phyloP scores from a whole-genome alignment of 1,140 invertebrate species.

The Colletes latitarsis region DNA sequence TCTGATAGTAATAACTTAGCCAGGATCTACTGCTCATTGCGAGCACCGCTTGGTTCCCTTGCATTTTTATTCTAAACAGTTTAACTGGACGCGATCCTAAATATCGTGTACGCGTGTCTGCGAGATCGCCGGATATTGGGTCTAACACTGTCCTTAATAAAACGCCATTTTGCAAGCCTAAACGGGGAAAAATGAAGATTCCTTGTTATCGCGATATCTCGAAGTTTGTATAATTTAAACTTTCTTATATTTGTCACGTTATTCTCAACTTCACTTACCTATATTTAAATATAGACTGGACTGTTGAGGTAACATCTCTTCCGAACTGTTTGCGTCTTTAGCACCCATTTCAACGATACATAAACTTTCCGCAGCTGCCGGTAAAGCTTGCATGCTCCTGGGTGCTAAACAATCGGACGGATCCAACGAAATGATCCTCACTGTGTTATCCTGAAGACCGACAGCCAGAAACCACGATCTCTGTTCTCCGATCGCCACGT shows the following conservation, averaged over 20 bases:
- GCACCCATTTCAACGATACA: slow-evolving; percentile 95
- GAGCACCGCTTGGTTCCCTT: slow-evolving; percentile 97
- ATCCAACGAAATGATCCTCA: slow-evolving; percentile 98
- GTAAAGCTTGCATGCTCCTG: slow-evolving; percentile 98
- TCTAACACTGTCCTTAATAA: slow-evolving; percentile 97
- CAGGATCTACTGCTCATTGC: slow-evolving; percentile 99
- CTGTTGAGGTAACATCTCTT: slow-evolving; percentile 81
- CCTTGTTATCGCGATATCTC: too few relatives aligned
- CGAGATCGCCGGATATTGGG: slow-evolving; percentile 97
- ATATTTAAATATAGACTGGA: slow-evolving; percentile 97
- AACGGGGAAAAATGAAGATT: slow-evolving; percentile 3
- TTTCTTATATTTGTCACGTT: too few relatives aligned
- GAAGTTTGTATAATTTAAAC: too few relatives aligned
- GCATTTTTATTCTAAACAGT: slow-evolving; percentile 96
- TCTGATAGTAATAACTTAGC: slow-evolving; percentile 99
- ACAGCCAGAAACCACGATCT: slow-evolving; percentile 98
- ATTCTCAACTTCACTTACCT: slow-evolving; percentile 81
- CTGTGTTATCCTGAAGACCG: slow-evolving; percentile 97
- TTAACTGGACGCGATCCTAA: slow-evolving; percentile 97
- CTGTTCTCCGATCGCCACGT: slow-evolving; percentile 97
- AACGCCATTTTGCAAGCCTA: slow-evolving; percentile 96
- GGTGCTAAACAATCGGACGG: slow-evolving; percentile 95
- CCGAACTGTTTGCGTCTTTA: slow-evolving; percentile 83
- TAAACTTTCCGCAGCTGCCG: slow-evolving; percentile 96
- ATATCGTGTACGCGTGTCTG: slow-evolving; percentile 98